Evolutionary conservation across 1,140 invertebrate species (phyloP), one percentile per base, ranked within the genome.

Genomic region (Drosophila busckii): DNA sequence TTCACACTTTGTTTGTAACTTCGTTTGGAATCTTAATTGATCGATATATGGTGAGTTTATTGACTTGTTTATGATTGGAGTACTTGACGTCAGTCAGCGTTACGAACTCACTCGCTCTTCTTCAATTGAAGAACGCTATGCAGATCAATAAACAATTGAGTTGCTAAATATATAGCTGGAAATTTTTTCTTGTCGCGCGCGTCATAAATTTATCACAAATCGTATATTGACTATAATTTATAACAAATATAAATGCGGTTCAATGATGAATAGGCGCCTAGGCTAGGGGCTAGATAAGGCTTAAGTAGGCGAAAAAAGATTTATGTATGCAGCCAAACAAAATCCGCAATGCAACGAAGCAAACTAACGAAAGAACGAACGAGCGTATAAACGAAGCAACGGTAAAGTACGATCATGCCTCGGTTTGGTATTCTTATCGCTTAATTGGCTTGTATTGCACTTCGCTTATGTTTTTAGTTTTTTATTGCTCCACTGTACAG

Each of bases 141-240:
- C 7, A 19, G 22, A n/a, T 13, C 29, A 34, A 54, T 34, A 45
- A 58, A 45, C 19, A 34, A 10, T 34, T 58, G 20, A 37, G 32
- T 17, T n/a, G 9, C 9, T 6, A 25, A 31, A 38, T 35, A 20
- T 38, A 48, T 15, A 46, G 16, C 34, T 19, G 25, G 22, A 32
- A 55, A 49, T 61, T 66, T 55, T 25, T 44, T 26, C 46, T 55
- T 67, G 59, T 59, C 32, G 32, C 19, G 38, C 2, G 49, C 48
- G 58, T 80, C 71, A 64, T 13, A 59, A 54, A 34, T 46, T 46
- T 68, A 78, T 78, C 73, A 73, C n/a, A 38, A 28, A 62, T 38
- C 60, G 48, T 78, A 78, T 58, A 80, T 78, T 80, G 62, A 28
- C 58, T 56, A 60, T 73, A 65, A 80, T 80, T 80, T 80, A 78